phyloP scores from a whole-genome alignment of 2,113 vertebrate genomes.

The Rhea americana region DNA sequence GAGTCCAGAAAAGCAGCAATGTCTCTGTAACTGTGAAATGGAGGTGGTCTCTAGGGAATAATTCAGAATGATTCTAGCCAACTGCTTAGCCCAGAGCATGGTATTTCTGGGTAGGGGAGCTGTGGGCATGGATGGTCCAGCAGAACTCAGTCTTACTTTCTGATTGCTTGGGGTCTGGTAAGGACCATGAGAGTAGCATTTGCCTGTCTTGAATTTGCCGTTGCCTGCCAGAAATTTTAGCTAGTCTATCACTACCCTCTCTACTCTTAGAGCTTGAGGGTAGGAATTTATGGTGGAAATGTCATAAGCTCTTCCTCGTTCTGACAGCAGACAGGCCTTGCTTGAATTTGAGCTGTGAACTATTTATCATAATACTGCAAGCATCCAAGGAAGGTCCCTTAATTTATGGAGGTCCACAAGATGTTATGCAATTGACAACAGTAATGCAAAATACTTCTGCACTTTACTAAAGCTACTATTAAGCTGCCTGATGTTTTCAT shows the following conservation, averaged over 20 bases:
- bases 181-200: background rate
- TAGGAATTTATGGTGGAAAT: constrained; percentile 3
- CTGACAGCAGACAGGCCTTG: background rate
- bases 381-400: constrained; percentile 23
- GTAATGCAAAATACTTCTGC: constrained; percentile 64
- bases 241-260: background rate
- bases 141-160: background rate
- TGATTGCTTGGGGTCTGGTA: background rate
- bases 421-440: constrained; percentile 71
- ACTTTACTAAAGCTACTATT: constrained; percentile 72
- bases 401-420: constrained; percentile 26
- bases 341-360: constrained; percentile 4
- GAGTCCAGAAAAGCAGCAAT: background rate
- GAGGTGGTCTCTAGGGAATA: background rate
- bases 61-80: background rate
- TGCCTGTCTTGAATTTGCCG: background rate
- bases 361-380: constrained; percentile 18
- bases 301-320: background rate
- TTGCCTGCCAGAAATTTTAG: background rate
- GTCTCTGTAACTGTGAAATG: background rate
- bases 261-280: background rate
- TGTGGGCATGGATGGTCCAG: background rate
- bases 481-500: constrained; percentile 72
- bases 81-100: background rate
- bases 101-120: background rate